phyloP scores from a whole-genome alignment of 2,113 vertebrate species.

The Willisornis vidua region DNA sequence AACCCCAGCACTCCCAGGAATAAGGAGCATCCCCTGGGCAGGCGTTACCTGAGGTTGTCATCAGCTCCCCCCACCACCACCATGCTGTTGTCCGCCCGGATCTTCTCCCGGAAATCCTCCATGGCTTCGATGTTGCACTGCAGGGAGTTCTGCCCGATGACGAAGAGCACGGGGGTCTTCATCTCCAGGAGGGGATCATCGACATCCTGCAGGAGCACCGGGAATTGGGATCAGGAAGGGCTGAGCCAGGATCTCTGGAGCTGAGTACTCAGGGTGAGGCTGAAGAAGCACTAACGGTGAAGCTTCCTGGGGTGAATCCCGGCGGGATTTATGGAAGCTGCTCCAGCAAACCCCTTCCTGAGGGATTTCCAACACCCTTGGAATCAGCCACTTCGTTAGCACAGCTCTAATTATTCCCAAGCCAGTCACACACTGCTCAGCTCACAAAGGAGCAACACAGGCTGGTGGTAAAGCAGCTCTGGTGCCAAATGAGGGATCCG shows the following conservation, averaged over 20 bases:
- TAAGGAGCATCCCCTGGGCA: accelerated
- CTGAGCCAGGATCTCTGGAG: too few relatives aligned
- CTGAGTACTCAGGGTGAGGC: too few relatives aligned
- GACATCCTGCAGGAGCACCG: slow-evolving; percentile 81
- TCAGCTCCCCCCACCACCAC: slow-evolving; percentile 96
- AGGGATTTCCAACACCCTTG: neutral
- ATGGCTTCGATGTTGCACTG: slow-evolving; percentile 91
- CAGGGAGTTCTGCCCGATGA: slow-evolving; percentile 92
- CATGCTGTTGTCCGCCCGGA: slow-evolving; percentile 94
- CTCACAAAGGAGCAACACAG: neutral
- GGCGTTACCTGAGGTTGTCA: slow-evolving; percentile 88
- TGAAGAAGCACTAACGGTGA: too few relatives aligned
- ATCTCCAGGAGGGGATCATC: slow-evolving; percentile 97
- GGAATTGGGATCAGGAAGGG: too few relatives aligned
- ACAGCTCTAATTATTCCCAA: accelerated
- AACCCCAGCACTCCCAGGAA: neutral
- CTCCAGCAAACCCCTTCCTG: neutral
- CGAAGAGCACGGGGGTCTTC: slow-evolving; percentile 96
- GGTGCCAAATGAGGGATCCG: neutral
- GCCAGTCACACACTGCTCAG: neutral
- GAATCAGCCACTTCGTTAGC: too few relatives aligned
- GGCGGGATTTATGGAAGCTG: accelerated
- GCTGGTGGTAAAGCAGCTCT: neutral
- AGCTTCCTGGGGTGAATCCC: too few relatives aligned
- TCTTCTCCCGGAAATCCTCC: slow-evolving; percentile 97